These are phyloP conservation scores for Scytalopus superciliaris DNA, from an alignment of 2,113 vertebrate species.

Conservation along the genomic window DNA sequence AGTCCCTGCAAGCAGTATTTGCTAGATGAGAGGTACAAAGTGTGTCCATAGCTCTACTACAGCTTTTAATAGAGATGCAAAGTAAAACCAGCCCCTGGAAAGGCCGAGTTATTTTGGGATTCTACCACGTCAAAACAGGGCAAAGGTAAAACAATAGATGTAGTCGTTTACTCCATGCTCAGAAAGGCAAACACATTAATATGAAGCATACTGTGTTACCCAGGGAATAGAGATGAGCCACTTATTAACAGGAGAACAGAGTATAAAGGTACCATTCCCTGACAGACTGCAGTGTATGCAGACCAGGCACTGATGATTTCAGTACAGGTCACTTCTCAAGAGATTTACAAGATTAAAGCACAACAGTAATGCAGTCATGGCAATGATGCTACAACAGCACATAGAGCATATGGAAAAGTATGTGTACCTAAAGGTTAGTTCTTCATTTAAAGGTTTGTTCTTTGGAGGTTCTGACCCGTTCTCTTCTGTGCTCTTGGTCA, in stretches of 20 bases:
- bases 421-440: neutral
- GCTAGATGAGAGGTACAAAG: neutral
- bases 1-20: rapidly evolving
- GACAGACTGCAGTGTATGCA: neutral
- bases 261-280: neutral
- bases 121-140: neutral
- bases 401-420: rapidly evolving
- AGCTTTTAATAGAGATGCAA: neutral
- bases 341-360: neutral
- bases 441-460: neutral
- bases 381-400: neutral
- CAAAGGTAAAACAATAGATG: neutral
- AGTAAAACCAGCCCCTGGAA: neutral
- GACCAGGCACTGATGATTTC: neutral
- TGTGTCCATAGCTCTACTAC: neutral
- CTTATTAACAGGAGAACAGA: neutral
- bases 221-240: neutral
- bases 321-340: neutral
- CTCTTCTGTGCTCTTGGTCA: neutral
- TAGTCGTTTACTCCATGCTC: neutral
- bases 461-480: neutral
- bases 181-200: neutral
- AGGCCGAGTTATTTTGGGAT: neutral
- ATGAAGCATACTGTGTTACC: neutral
- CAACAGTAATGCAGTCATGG: neutral